phyloP scores from a whole-genome alignment of 1,140 invertebrate species.

The Drosophila azteca region DNA sequence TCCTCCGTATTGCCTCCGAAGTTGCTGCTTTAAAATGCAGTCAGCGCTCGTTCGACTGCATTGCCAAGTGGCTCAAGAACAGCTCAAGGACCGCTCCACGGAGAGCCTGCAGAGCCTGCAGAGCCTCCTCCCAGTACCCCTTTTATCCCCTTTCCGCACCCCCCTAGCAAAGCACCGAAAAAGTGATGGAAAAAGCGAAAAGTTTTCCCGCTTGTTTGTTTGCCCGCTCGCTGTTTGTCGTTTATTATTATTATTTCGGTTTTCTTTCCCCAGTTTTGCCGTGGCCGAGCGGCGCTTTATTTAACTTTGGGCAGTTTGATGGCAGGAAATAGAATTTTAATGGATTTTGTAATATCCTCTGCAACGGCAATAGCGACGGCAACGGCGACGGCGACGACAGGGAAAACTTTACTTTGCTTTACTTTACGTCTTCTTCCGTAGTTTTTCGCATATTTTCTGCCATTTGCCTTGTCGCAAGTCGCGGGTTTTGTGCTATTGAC shows the following conservation, averaged over 20 bases:
- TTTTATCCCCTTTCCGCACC: not conserved
- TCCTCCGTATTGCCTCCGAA: conserved; percentile 34
- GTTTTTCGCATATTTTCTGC: conserved; percentile 40
- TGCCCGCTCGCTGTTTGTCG: conserved; percentile 75
- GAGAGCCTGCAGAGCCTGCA: not conserved
- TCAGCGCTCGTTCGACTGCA: conserved; percentile 66
- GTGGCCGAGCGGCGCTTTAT: conserved; percentile 63
- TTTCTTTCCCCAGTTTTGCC: conserved; percentile 30
- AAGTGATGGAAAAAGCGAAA: conserved; percentile 40
- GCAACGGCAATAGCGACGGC: not conserved
- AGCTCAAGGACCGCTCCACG: conserved; percentile 30
- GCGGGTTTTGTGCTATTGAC: conserved; percentile 44
- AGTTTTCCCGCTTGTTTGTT: conserved; percentile 75
- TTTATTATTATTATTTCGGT: conserved; percentile 81
- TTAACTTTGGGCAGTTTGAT: conserved; percentile 82
- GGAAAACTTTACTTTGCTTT: conserved; percentile 43
- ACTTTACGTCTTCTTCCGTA: conserved; percentile 48
- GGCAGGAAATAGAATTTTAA: conserved; percentile 82
- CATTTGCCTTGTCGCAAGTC: conserved; percentile 30
- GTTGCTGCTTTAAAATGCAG: conserved; percentile 62
- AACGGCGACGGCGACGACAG: conserved; percentile 13
- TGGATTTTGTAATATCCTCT: conserved; percentile 78
- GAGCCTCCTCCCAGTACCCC: not conserved
- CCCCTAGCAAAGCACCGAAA: conserved; percentile 40
- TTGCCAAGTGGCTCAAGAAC: conserved; percentile 52